A percentile compares a stretch with the other conserved stretches of the same genome.
These are phyloP conservation scores for Drosophila dives DNA, from an alignment of 2,888 invertebrate genomes.

Conservation along the genomic window DNA sequence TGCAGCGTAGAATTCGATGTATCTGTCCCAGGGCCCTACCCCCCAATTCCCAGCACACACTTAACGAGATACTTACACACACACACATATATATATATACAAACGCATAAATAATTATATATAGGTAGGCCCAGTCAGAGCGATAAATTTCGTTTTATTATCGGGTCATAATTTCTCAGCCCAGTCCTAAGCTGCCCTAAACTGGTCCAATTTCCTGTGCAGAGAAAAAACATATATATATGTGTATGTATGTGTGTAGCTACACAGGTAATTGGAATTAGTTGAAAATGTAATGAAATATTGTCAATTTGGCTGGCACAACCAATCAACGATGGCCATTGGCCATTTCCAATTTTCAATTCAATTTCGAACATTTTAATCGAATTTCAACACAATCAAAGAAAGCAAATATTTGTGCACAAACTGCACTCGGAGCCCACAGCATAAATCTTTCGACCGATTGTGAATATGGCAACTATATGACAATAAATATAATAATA, in stretches of 20 bases:
- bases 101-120: not conserved
- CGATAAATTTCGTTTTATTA: constrained; percentile 63
- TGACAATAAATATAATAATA: not conserved
- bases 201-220: not conserved
- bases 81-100: not conserved
- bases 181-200: constrained; percentile 4
- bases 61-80: not conserved
- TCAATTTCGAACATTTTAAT: constrained; percentile 11
- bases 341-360: not conserved
- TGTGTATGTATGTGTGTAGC: not conserved
- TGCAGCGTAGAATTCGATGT: constrained; percentile 22
- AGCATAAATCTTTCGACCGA: not conserved
- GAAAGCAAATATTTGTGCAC: not conserved
- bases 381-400: constrained; percentile 3
- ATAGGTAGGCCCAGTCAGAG: constrained; percentile 18
- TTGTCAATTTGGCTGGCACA: constrained; percentile 30
- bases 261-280: constrained; percentile 37
- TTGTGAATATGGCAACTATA: not conserved
- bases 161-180: constrained; percentile 32
- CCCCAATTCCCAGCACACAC: constrained; percentile 4
- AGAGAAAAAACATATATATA: not conserved
- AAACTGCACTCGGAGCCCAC: not conserved
- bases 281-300: constrained; percentile 39
- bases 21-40: not conserved
- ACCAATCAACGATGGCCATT: not conserved